These are phyloP conservation scores for Linnaemya tessellans DNA, from an alignment of 2,888 invertebrate species.

Conservation along the genomic window DNA sequence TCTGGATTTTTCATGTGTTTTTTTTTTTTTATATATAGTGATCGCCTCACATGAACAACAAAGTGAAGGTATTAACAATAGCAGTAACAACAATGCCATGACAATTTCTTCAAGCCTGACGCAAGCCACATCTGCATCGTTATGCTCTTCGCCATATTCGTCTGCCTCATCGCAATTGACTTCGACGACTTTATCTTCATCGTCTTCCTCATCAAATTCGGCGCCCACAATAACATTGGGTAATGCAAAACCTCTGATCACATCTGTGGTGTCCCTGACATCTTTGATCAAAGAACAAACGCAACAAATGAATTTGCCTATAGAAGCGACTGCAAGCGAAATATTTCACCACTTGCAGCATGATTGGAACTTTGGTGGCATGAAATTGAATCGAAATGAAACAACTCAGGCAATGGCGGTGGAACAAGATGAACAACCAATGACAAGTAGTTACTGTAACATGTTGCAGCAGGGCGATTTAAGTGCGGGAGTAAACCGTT, in stretches of 20 bases:
- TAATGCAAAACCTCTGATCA: constrained; percentile 76
- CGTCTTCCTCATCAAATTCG: constrained; percentile 76
- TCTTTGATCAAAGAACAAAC: constrained; percentile 61
- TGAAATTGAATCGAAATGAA: constrained; percentile 75
- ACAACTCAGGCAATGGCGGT: constrained; percentile 22
- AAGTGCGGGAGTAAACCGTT: constrained; percentile 24
- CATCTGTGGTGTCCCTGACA: constrained; percentile 74
- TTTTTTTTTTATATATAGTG: no score
- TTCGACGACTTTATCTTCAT: constrained; percentile 78
- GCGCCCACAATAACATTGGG: constrained; percentile 75
- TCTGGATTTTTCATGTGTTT: constrained; percentile 8
- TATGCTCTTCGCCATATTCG: constrained; percentile 73
- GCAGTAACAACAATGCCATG: constrained; percentile 50
- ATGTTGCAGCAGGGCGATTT: constrained; percentile 72
- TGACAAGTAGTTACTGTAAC: constrained; percentile 70
- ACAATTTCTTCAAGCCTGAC: constrained; percentile 41
- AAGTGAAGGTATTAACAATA: constrained; percentile 74
- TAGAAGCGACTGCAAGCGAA: constrained; percentile 75
- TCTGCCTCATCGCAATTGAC: constrained; percentile 75
- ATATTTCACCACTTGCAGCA: constrained; percentile 82
- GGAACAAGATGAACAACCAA: constrained; percentile 57
- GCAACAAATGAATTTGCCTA: constrained; percentile 59
- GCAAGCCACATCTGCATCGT: constrained; percentile 54
- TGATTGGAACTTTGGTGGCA: constrained; percentile 82
- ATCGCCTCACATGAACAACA: constrained; percentile 73